phyloP scores from a whole-genome alignment of 2,888 invertebrate species.

The Acleris cristana region DNA sequence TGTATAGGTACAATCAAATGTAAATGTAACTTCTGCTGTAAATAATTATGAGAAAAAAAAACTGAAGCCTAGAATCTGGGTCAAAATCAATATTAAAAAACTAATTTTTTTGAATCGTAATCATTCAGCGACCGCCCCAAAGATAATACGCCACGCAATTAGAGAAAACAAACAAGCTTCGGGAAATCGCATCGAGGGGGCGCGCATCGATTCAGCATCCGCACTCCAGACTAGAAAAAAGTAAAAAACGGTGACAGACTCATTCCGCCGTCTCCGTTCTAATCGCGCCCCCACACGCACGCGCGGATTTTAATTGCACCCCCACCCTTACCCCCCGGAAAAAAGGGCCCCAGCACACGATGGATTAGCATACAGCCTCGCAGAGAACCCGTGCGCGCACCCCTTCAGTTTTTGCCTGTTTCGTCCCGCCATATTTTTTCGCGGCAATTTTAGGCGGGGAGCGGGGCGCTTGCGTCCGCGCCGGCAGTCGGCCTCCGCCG shows the following conservation, averaged over 20 bases:
- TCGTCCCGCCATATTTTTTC: constrained; percentile 76
- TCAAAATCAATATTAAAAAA: too few relatives aligned
- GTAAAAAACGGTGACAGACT: constrained; percentile 79
- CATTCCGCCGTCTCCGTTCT: constrained; percentile 80
- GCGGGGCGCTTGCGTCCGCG: constrained; percentile 67
- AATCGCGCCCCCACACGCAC: constrained; percentile 82
- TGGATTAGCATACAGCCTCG: constrained; percentile 83
- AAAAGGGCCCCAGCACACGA: constrained; percentile 75
- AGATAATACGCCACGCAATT: constrained; percentile 8
- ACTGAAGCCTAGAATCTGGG: too few relatives aligned
- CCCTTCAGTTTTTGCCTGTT: constrained; percentile 79
- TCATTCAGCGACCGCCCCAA: neutral
- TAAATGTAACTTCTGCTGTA: too few relatives aligned
- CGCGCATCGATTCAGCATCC: constrained; percentile 42
- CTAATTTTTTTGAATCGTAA: too few relatives aligned
- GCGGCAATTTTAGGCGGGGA: constrained; percentile 66
- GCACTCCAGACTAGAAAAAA: constrained; percentile 79
- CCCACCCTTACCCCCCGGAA: constrained; percentile 76
- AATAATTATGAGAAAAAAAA: too few relatives aligned
- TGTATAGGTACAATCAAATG: too few relatives aligned
- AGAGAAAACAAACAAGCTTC: constrained; percentile 17
- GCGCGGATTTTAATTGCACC: constrained; percentile 84
- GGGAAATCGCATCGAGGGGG: constrained; percentile 28
- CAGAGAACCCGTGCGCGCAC: constrained; percentile 70
- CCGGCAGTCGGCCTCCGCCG: constrained; percentile 78